Evolutionary conservation across 2,113 vertebrate species (phyloP).

Genomic region (Turnix velox): DNA sequence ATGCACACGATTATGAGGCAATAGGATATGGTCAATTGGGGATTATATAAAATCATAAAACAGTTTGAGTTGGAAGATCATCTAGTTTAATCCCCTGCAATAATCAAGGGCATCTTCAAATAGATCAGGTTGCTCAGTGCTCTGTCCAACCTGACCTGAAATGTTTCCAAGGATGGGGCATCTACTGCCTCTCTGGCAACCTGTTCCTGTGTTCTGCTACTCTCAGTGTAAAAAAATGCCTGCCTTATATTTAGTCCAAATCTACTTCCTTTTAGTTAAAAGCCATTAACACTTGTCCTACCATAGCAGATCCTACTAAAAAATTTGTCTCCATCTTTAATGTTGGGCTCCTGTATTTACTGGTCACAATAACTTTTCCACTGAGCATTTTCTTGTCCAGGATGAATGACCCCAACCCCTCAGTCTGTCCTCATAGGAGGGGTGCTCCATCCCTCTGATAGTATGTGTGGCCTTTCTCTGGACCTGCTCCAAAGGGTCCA

Average conservation of each 20-base stretch:
- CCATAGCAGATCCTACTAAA: not conserved
- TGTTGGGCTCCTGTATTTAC: not conserved
- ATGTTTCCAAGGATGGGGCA: not conserved
- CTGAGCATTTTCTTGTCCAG: not conserved
- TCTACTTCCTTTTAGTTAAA: not conserved
- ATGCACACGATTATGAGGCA: fast-evolving
- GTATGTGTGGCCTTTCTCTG: not conserved
- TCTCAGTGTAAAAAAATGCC: not conserved
- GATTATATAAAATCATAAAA: not conserved
- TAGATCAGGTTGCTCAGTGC: not conserved
- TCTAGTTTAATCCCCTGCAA: not conserved
- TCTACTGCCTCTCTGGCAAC: not conserved
- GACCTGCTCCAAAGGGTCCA: not conserved
- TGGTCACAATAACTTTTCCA: not conserved
- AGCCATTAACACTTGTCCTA: not conserved
- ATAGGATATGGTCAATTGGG: fast-evolving
- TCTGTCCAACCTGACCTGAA: not conserved
- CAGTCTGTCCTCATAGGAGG: not conserved
- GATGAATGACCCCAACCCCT: not conserved
- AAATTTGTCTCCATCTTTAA: not conserved
- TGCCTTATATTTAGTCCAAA: not conserved
- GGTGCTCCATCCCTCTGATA: not conserved
- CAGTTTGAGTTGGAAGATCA: not conserved
- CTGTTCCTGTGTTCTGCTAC: not conserved
- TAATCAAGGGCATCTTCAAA: not conserved